Percentiles rank a stretch among this genome's conserved stretches.
These are phyloP conservation scores for Luperina testacea DNA, from an alignment of 2,888 invertebrate species.

Conservation along the genomic window DNA sequence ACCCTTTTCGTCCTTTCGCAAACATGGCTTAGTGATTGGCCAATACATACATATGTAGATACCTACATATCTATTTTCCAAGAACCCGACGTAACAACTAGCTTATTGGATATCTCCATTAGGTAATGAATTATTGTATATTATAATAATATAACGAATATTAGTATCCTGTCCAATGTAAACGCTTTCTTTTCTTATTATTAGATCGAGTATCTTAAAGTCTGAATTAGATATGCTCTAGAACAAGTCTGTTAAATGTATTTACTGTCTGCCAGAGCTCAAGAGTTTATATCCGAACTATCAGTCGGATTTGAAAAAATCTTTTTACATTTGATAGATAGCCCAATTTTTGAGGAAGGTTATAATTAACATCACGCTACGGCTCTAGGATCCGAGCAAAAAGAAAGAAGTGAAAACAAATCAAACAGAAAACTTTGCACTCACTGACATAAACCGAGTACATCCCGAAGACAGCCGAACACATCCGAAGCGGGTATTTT, in stretches of 20 bases:
- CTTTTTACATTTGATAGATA: no score
- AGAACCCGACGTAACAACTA: slow-evolving; percentile 7
- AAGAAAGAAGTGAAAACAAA: no score
- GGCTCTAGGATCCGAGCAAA: no score
- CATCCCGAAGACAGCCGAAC: no score
- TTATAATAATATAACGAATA: slow-evolving; percentile 19
- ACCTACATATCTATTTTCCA: not conserved
- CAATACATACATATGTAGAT: not conserved
- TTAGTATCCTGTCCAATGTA: slow-evolving; percentile 6
- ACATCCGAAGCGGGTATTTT: no score
- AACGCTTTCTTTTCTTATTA: slow-evolving; percentile 6
- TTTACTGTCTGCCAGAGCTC: not conserved
- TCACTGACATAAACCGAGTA: no score
- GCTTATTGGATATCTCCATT: slow-evolving; percentile 36
- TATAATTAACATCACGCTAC: no score
- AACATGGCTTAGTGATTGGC: slow-evolving; percentile 26
- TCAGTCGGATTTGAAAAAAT: no score
- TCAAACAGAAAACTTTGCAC: no score
- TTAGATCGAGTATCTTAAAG: not conserved
- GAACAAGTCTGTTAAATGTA: not conserved
- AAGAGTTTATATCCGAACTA: no score
- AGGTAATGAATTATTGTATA: slow-evolving; percentile 36
- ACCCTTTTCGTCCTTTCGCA: slow-evolving; percentile 21
- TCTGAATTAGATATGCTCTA: slow-evolving; percentile 25
- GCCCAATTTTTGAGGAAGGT: no score